Base-by-base conservation (phyloP, 2,113 vertebrate genomes). In the Clarias batrachus region DNA sequence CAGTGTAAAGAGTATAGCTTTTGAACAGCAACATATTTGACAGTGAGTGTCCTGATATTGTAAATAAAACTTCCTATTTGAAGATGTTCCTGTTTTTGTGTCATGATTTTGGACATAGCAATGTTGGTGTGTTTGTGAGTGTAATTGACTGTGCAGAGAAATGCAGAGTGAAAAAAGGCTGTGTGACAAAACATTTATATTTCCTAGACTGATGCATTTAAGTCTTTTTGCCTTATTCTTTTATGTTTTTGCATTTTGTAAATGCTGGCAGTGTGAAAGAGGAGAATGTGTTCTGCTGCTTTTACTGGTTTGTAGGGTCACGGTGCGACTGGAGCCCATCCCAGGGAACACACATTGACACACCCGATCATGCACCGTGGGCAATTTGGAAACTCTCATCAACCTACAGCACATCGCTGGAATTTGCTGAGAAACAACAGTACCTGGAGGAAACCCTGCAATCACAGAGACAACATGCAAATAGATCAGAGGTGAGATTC, bases 21-120 rank as follows among this genome's bases (percentile, higher is more conserved):
- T 62, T 81, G 11, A 41, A 60, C 13, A 16, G 41, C 57, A 60
- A 37, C 30, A 77, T 23, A 27, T 86, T 68, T 88, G 59, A 86
- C 90, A n/a, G 89, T 89, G 86, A 90, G 87, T 90, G 86, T 85
- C 66, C 54, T 90, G 87, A 78, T 90, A 60, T 85, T 91, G 90
- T 91, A 91, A 92, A 92, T 92, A 92, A 92, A 92, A 83, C 30
- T 85, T 88, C 52, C 81, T 82, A 79, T 84, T 33, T 65, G 12
- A 86, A 85, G 81, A 27, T 3, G 41, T 27, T 14, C 9, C 2
- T 65, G 59, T n/a, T 1, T 77, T 9, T 25, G 66, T 23, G 62
- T 73, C 11, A 10, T 80, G 2, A 17, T 88, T n/a, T 54, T 21
- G 41, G 19, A 13, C 37, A 41, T 8, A 71, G 68, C 37, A 33